A percentile compares a stretch with the other conserved stretches of the same genome.
These are phyloP conservation scores for Melanotaenia duboulayi DNA, from an alignment of 2,113 vertebrate genomes.

Conservation along the genomic window DNA sequence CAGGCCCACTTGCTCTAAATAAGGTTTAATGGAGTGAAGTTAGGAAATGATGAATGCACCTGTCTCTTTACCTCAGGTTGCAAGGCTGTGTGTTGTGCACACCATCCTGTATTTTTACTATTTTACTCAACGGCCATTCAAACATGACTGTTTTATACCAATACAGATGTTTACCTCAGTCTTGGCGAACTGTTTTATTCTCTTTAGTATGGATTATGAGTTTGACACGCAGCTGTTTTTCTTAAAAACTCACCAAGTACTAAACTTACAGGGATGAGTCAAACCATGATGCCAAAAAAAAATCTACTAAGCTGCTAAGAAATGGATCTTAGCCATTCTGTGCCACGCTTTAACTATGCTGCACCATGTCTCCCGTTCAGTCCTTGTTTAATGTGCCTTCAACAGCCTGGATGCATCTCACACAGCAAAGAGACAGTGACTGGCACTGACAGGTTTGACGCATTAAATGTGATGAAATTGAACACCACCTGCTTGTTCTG, in stretches of 20 bases:
- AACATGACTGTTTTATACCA: slow-evolving; percentile 5
- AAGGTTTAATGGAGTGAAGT: background rate
- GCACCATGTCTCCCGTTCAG: background rate
- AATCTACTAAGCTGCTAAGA: slow-evolving; percentile 5
- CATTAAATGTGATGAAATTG: slow-evolving; percentile 8
- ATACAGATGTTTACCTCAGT: slow-evolving; percentile 1
- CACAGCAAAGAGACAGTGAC: background rate
- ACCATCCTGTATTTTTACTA: too few species aligned
- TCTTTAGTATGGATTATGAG: slow-evolving; percentile 16
- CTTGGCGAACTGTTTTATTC: slow-evolving; percentile 25
- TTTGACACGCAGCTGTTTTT: background rate
- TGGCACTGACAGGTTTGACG: slow-evolving; percentile 12
- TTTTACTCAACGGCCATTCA: too few species aligned
- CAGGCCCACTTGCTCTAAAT: background rate
- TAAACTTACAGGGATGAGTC: slow-evolving; percentile 29
- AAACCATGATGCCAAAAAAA: background rate
- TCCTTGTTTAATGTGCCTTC: slow-evolving; percentile 6
- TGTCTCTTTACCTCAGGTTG: too few species aligned
- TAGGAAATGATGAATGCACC: too few species aligned
- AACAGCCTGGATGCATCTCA: slow-evolving; percentile 19
- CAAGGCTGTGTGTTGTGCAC: too few species aligned
- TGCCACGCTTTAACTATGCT: background rate
- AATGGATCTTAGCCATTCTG: background rate
- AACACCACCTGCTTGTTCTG: slow-evolving; percentile 21
- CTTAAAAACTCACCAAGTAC: background rate